A percentile compares a stretch with the other conserved stretches of the same genome.
Conservation (phyloP, 2,113 vertebrate species). For the Nycticebus coucang region DNA sequence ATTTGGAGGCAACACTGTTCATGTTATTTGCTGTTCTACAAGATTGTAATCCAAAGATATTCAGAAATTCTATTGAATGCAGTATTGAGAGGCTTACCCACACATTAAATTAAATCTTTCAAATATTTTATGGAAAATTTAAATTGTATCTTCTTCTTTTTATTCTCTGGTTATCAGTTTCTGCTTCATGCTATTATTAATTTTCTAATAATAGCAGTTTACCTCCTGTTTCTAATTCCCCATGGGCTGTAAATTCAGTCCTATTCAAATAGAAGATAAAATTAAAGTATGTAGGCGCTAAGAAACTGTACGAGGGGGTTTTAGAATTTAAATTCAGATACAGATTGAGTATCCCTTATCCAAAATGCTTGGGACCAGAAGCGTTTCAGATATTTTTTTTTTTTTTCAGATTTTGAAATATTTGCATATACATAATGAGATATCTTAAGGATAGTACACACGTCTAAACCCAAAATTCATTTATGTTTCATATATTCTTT, state of each 20-base stretch:
- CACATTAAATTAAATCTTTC: conserved; percentile 27
- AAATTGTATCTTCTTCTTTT: not conserved
- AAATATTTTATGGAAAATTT: conserved; percentile 31
- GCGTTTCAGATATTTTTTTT: not conserved
- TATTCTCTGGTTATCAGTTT: conserved; percentile 33
- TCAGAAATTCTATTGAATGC: not conserved
- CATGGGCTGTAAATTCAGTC: not conserved
- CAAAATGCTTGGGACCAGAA: not conserved
- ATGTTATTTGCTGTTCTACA: not conserved
- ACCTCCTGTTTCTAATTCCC: conserved; percentile 44
- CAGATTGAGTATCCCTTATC: not conserved
- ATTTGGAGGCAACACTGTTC: not conserved
- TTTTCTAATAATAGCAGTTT: conserved; percentile 52
- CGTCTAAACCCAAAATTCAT: not conserved
- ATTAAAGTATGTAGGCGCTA: conserved; percentile 25
- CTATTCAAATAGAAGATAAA: conserved; percentile 44
- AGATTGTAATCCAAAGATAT: not conserved
- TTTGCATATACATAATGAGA: not conserved
- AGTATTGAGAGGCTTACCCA: not conserved
- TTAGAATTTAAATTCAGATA: conserved; percentile 52
- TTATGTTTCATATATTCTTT: not conserved
- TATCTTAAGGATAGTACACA: not conserved
- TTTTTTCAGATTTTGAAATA: not conserved
- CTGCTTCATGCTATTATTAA: conserved; percentile 51
- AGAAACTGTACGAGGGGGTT: not conserved